Evolutionary conservation across 2,113 vertebrate genomes (phyloP).

Genomic region (Neoarius graeffei): DNA sequence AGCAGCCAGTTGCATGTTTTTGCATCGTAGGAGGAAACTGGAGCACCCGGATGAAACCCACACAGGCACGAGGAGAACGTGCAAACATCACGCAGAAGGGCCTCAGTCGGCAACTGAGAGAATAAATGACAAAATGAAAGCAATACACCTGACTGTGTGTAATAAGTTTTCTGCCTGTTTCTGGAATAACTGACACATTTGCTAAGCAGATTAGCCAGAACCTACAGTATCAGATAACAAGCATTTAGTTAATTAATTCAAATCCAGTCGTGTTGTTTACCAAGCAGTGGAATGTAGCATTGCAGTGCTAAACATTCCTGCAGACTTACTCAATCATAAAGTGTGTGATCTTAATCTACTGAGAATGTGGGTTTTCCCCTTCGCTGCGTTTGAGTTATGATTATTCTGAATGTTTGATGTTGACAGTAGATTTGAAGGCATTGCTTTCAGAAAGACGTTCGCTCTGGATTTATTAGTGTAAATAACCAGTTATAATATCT

Average conservation of each 20-base stretch:
- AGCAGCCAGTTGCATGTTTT: too few species aligned
- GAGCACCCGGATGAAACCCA: too few species aligned
- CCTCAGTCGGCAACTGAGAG: background rate
- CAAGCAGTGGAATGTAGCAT: conserved; percentile 5
- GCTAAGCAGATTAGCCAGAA: background rate
- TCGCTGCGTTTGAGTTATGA: conserved; percentile 5
- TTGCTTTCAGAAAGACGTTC: conserved; percentile 15
- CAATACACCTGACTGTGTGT: background rate
- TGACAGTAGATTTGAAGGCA: conserved; percentile 21
- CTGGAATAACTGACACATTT: background rate
- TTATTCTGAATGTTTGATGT: conserved; percentile 4
- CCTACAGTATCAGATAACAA: too few species aligned
- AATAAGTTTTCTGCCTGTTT: background rate
- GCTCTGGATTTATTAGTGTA: conserved; percentile 37
- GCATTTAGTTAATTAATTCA: too few species aligned
- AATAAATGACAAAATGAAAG: background rate
- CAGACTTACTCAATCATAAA: conserved; percentile 12
- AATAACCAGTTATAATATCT: conserved; percentile 19
- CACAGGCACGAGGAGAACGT: too few species aligned
- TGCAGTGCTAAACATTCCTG: conserved; percentile 28
- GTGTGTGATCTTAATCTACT: conserved; percentile 10
- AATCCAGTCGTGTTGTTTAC: background rate
- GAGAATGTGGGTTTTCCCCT: conserved; percentile 5
- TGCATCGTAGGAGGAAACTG: too few species aligned
- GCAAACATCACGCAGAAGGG: too few species aligned